phyloP scores from a whole-genome alignment of 2,888 invertebrate species.

The Elegia similella region DNA sequence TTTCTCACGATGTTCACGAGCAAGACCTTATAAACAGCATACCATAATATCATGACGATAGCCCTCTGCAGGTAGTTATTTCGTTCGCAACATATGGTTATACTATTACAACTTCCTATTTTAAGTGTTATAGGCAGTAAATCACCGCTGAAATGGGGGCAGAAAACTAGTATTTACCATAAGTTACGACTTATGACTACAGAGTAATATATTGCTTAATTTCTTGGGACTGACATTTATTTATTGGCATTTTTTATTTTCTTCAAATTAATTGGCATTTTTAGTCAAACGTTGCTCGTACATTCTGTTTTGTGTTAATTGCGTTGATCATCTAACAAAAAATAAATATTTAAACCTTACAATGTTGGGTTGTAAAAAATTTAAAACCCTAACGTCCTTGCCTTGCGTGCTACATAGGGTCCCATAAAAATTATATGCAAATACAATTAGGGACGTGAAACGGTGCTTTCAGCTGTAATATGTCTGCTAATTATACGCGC shows the following conservation, averaged over 20 bases:
- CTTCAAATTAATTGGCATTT: no score
- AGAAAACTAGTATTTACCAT: neutral
- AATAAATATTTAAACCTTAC: no score
- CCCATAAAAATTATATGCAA: conserved; percentile 7
- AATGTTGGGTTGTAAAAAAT: no score
- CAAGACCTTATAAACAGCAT: conserved; percentile 31
- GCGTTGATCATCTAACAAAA: no score
- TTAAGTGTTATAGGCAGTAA: conserved; percentile 8
- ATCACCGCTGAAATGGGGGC: conserved; percentile 3
- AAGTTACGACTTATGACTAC: neutral
- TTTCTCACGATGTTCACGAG: conserved; percentile 68
- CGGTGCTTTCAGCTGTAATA: no score
- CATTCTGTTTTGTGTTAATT: no score
- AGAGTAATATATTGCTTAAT: no score
- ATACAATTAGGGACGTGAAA: neutral
- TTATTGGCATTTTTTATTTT: no score
- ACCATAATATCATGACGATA: conserved; percentile 25
- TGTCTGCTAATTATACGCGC: no score
- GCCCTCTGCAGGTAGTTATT: conserved; percentile 18
- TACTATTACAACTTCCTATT: conserved; percentile 11
- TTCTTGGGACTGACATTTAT: no score
- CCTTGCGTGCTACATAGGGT: neutral
- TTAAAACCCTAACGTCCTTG: neutral
- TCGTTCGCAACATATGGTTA: conserved; percentile 11
- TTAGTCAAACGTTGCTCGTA: no score